Conservation (phyloP, 2,888 invertebrate species). For the Caenorhabditis auriculariae region DNA sequence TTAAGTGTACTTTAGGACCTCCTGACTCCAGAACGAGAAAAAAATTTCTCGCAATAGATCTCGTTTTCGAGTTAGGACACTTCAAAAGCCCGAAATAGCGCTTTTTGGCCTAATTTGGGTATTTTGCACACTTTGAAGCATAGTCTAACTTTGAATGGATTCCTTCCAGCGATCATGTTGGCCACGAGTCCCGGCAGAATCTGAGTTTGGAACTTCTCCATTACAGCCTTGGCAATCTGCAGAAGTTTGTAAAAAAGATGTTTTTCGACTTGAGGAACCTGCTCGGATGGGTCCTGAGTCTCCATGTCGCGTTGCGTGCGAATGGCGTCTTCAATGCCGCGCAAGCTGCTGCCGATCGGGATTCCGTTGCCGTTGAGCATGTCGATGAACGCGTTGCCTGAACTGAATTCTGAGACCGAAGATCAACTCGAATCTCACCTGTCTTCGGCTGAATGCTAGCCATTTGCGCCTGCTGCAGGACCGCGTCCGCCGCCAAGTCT, state of each 20-base stretch:
- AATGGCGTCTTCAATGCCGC: conserved; percentile 51
- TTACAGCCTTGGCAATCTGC: conserved; percentile 54
- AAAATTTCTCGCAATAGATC: no score
- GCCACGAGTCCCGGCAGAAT: conserved; percentile 56
- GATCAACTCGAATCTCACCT: conserved; percentile 13
- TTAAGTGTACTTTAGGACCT: no score
- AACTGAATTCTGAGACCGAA: neutral
- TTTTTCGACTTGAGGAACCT: conserved; percentile 15
- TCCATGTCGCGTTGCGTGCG: conserved; percentile 52
- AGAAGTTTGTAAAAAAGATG: conserved; percentile 2
- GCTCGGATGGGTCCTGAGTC: conserved; percentile 49
- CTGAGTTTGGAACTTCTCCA: conserved; percentile 58
- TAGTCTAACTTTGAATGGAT: conserved; percentile 53
- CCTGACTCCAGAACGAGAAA: no score
- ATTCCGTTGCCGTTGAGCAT: conserved; percentile 58
- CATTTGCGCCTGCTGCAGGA: conserved; percentile 51
- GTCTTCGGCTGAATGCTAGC: conserved; percentile 46
- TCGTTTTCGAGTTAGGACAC: no score
- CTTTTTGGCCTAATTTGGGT: no score
- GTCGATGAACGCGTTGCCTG: conserved; percentile 50
- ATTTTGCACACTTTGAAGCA: no score
- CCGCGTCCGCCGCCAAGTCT: conserved; percentile 53
- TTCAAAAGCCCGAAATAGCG: no score
- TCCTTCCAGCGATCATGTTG: conserved; percentile 50
- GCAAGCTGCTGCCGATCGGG: conserved; percentile 46